Evolutionary conservation across 2,113 vertebrate genomes (phyloP).

Genomic region (Ammodytes marinus): DNA sequence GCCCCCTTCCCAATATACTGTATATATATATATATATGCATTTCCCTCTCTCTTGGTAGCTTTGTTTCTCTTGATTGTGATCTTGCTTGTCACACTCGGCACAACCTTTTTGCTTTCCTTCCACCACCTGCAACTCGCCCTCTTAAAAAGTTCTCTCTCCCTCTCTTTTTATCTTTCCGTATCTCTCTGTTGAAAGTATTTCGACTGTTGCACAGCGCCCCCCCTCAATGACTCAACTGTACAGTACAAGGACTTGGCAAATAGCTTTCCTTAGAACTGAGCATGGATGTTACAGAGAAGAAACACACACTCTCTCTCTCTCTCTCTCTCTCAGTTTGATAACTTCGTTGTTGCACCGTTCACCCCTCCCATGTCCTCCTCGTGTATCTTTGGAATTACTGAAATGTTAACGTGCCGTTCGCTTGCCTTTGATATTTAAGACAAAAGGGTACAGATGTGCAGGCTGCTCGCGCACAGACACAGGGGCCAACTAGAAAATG

Average conservation of each 20-base stretch:
- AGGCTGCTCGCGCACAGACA: conserved; percentile 82
- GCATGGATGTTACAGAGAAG: conserved; percentile 74
- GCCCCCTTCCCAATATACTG: not conserved
- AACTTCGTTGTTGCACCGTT: conserved; percentile 88
- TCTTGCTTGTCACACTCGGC: conserved; percentile 9
- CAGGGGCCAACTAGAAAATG: conserved; percentile 89
- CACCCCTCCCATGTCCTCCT: conserved; percentile 83
- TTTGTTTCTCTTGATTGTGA: conserved; percentile 19
- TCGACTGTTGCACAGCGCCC: conserved; percentile 88
- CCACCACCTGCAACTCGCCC: conserved; percentile 37
- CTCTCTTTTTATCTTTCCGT: conserved; percentile 68
- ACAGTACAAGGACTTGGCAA: conserved; percentile 87
- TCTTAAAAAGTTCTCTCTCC: conserved; percentile 72
- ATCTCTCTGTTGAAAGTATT: conserved; percentile 89
- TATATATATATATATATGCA: conserved; percentile 61
- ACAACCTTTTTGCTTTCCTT: not conserved
- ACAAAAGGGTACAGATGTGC: conserved; percentile 94
- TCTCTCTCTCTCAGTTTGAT: conserved; percentile 70
- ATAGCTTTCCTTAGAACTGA: conserved; percentile 79
- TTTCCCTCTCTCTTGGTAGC: conserved; percentile 73
- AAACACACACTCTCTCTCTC: conserved; percentile 33
- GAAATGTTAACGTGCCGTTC: conserved; percentile 95
- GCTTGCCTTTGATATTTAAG: conserved; percentile 98
- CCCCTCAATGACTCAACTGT: conserved; percentile 85
- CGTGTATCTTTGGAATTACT: conserved; percentile 92